A percentile compares a stretch with the other conserved stretches of the same genome.
These are phyloP conservation scores for Polyommatus icarus DNA, from an alignment of 2,888 invertebrate genomes.

Conservation along the genomic window DNA sequence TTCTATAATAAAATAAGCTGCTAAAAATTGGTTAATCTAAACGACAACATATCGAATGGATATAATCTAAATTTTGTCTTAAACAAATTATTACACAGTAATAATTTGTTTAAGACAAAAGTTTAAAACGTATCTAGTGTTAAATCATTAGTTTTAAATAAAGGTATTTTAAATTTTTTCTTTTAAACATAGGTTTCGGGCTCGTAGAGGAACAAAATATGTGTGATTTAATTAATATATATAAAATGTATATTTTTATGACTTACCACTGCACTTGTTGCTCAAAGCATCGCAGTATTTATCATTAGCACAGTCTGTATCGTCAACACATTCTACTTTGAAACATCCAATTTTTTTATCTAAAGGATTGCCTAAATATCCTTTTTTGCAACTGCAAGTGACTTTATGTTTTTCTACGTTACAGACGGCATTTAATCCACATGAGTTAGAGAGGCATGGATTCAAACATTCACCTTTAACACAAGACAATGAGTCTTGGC, in stretches of 20 bases:
- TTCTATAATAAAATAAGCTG: too few species aligned
- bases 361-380: conserved; percentile 90
- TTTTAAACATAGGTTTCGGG: too few species aligned
- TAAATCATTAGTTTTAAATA: too few species aligned
- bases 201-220: too few species aligned
- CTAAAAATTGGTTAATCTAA: too few species aligned
- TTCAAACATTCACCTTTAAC: conserved; percentile 88
- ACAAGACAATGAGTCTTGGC: conserved; percentile 88
- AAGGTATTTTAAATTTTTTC: too few species aligned
- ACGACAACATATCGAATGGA: too few species aligned
- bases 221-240: not conserved
- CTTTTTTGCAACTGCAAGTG: conserved; percentile 88
- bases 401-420: conserved; percentile 86
- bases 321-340: conserved; percentile 91
- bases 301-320: conserved; percentile 87
- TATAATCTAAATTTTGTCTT: too few species aligned
- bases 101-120: too few species aligned
- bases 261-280: conserved; percentile 89
- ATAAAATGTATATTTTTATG: conserved; percentile 6
- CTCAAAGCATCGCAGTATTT: conserved; percentile 87
- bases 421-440: conserved; percentile 89
- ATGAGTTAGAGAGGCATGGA: conserved; percentile 86
- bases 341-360: conserved; percentile 90
- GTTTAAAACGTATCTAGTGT: too few species aligned
- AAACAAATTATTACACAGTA: too few species aligned